Evolutionary conservation across 2,888 invertebrate species (phyloP).

Genomic region (Yponomeuta plumbellus): DNA sequence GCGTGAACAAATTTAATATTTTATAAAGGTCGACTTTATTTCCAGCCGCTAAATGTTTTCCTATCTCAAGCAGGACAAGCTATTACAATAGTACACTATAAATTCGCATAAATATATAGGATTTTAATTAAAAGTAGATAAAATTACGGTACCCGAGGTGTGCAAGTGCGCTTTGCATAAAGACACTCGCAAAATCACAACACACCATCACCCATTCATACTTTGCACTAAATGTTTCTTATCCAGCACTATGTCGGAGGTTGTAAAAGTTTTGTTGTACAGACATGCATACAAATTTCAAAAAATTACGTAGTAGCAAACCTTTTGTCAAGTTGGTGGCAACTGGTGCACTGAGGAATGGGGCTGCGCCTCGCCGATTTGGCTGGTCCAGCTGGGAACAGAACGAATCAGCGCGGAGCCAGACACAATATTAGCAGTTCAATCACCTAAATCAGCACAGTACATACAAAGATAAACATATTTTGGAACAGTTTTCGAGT

Average conservation of each 20-base stretch:
- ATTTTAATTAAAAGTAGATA: neutral
- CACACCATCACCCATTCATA: neutral
- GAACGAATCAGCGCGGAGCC: slow-evolving; percentile 6
- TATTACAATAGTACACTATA: slow-evolving; percentile 8
- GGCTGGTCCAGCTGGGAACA: slow-evolving; percentile 5
- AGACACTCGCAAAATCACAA: slow-evolving; percentile 6
- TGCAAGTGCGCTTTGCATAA: slow-evolving; percentile 6
- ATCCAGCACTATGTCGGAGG: neutral
- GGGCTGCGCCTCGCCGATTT: neutral
- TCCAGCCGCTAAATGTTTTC: neutral
- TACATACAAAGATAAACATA: neutral
- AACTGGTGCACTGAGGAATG: neutral
- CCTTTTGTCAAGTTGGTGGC: neutral
- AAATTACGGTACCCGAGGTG: neutral
- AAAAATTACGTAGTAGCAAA: slow-evolving; percentile 1
- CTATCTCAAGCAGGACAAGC: neutral
- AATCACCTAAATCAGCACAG: slow-evolving; percentile 1
- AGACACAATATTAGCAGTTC: slow-evolving; percentile 9
- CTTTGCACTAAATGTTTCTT: slow-evolving; percentile 1
- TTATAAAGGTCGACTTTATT: neutral
- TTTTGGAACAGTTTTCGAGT: neutral
- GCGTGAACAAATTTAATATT: neutral
- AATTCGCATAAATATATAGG: slow-evolving; percentile 4
- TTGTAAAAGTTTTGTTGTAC: neutral
- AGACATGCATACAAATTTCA: neutral